Percentiles rank a stretch among this genome's conserved stretches.
These are phyloP conservation scores for Teleiodes luculella DNA, from an alignment of 2,888 invertebrate genomes.

Conservation along the genomic window DNA sequence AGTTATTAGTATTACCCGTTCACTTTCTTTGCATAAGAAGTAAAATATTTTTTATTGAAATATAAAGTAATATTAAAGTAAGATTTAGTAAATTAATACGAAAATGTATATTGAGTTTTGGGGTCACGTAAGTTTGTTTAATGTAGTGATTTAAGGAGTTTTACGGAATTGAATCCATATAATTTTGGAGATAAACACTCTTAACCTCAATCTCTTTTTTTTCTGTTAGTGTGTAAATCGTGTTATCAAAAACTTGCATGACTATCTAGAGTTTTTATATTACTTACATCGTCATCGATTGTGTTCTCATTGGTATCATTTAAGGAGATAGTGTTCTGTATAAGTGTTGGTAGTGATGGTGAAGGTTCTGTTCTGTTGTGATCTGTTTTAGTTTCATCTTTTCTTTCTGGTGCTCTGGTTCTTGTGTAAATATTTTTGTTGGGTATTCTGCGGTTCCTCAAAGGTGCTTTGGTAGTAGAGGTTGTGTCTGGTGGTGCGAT, in stretches of 20 bases:
- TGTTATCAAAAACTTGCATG: not conserved
- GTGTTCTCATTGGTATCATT: conserved; percentile 36
- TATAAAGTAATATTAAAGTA: too few relatives aligned
- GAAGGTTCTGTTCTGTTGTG: conserved; percentile 31
- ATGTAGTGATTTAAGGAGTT: too few relatives aligned
- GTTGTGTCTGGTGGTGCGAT: conserved; percentile 25
- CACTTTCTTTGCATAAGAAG: conserved; percentile 4
- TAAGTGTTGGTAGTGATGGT: conserved; percentile 20
- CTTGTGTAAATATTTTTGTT: conserved; percentile 30
- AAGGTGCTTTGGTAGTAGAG: conserved; percentile 27
- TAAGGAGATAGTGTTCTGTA: conserved; percentile 46
- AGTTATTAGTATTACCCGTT: conserved; percentile 10
- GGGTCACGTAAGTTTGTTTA: too few relatives aligned
- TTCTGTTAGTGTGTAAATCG: too few relatives aligned
- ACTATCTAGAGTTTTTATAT: not conserved
- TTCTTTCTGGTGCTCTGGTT: conserved; percentile 27
- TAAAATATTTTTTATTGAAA: not conserved
- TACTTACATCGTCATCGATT: conserved; percentile 41
- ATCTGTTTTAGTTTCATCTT: conserved; percentile 30
- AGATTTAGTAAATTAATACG: too few relatives aligned
- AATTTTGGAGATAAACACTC: too few relatives aligned
- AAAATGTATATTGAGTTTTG: too few relatives aligned
- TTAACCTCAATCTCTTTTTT: too few relatives aligned
- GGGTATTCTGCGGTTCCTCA: conserved; percentile 38
- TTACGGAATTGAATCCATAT: too few relatives aligned